A percentile compares a stretch with the other conserved stretches of the same genome.
Conservation (phyloP, 2,888 invertebrate genomes). For the Scaptodrosophila latifasciaeformis region DNA sequence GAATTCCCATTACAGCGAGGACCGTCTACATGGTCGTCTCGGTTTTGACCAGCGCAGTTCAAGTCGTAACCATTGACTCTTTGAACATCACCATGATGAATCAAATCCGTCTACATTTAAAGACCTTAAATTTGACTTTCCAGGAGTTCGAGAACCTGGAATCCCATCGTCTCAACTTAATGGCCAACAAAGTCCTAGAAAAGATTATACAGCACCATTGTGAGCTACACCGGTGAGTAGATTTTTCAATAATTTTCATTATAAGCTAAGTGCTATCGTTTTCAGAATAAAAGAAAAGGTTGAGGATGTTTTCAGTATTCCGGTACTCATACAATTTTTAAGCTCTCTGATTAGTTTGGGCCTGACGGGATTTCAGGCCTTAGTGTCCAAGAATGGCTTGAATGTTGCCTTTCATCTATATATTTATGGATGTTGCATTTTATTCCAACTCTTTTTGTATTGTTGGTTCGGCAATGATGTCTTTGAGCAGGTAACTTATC, state of each 20-base stretch:
- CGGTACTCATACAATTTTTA: constrained; percentile 44
- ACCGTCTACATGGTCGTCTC: constrained; percentile 38
- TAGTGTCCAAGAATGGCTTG: constrained; percentile 27
- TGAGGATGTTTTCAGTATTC: constrained; percentile 38
- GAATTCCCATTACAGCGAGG: constrained; percentile 29
- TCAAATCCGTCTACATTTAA: constrained; percentile 49
- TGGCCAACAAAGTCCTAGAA: constrained; percentile 18
- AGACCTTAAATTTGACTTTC: constrained; percentile 44
- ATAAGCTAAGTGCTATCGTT: constrained; percentile 25
- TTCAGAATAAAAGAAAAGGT: constrained; percentile 36
- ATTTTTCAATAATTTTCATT: constrained; percentile 37
- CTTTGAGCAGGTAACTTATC: constrained; percentile 56
- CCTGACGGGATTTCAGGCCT: constrained; percentile 48
- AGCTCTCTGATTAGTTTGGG: constrained; percentile 46
- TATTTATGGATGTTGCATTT: constrained; percentile 43
- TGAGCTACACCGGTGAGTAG: constrained; percentile 31
- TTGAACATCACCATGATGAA: constrained; percentile 47
- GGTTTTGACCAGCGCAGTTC: constrained; percentile 32
- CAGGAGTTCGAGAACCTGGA: constrained; percentile 25
- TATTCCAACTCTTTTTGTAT: constrained; percentile 42
- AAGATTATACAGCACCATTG: constrained; percentile 41
- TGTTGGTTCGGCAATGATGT: constrained; percentile 58
- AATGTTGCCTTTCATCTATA: constrained; percentile 38
- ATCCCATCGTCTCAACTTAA: constrained; percentile 57
- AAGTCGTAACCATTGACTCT: constrained; percentile 47